Evolutionary conservation across 2,113 vertebrate species (phyloP).

Genomic region (Gobius niger): DNA sequence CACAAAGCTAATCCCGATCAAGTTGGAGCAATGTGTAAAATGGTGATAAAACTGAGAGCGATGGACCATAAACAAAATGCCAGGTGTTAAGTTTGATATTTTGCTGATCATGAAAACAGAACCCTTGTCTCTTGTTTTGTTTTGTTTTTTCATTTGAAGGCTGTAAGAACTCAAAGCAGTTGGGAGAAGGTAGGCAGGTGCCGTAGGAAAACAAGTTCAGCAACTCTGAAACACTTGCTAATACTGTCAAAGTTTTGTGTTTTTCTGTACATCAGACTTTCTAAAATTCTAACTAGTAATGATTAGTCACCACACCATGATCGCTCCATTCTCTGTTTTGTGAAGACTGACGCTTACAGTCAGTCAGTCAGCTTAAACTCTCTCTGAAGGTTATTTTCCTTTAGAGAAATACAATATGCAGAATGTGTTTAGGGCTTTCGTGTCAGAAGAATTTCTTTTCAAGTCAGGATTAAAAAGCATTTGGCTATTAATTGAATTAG

Average conservation of each 20-base stretch:
- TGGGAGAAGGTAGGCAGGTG: not conserved
- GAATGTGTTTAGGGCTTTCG: slow-evolving; percentile 19
- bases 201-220: too few relatives aligned
- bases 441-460: slow-evolving; percentile 49
- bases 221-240: too few relatives aligned
- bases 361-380: slow-evolving; percentile 26
- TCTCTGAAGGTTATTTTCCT: slow-evolving; percentile 23
- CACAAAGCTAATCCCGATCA: not conserved
- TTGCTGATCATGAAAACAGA: not conserved
- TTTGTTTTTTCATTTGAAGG: not conserved
- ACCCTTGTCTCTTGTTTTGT: too few relatives aligned
- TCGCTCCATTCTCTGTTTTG: slow-evolving; percentile 33
- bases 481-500: slow-evolving; percentile 74
- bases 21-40: not conserved
- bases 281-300: too few relatives aligned
- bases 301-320: slow-evolving; percentile 18
- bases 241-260: too few relatives aligned
- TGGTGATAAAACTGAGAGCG: not conserved
- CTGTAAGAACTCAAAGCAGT: not conserved
- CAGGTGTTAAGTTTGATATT: not conserved
- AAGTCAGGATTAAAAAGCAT: slow-evolving; percentile 54
- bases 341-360: not conserved
- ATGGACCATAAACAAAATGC: not conserved
- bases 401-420: slow-evolving; percentile 33
- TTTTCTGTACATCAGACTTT: too few relatives aligned